These are phyloP conservation scores for Hofmannophila pseudospretella DNA, from an alignment of 2,888 invertebrate genomes.

Conservation along the genomic window DNA sequence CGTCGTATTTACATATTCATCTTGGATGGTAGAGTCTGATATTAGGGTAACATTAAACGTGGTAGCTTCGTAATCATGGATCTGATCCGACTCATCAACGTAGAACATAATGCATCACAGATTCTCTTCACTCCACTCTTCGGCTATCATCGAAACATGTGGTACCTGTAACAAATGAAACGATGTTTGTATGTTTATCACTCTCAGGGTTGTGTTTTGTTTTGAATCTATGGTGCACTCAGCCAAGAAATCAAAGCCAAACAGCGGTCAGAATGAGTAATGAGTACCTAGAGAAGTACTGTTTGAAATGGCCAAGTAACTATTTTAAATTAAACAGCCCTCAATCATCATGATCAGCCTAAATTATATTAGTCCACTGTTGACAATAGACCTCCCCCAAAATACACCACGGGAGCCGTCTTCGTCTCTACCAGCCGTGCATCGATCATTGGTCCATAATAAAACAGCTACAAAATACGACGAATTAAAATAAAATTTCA, in stretches of 20 bases:
- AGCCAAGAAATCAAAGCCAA: not conserved
- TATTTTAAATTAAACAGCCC: too few relatives aligned
- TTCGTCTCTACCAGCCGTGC: too few relatives aligned
- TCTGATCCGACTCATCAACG: conserved; percentile 25
- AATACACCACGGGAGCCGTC: too few relatives aligned
- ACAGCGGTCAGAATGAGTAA: not conserved
- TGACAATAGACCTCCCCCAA: too few relatives aligned
- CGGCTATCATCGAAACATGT: not conserved
- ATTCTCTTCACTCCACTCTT: conserved; percentile 5
- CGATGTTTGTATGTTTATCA: not conserved
- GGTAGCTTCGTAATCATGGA: conserved; percentile 30
- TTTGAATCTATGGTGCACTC: not conserved
- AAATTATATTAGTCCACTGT: too few relatives aligned
- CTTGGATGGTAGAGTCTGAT: conserved; percentile 17
- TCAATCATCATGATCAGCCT: too few relatives aligned
- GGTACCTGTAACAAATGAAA: conserved; percentile 9
- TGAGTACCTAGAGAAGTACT: not conserved
- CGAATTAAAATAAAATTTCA: too few relatives aligned
- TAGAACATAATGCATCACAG: conserved; percentile 43
- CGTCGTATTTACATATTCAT: conserved; percentile 24
- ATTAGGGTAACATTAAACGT: conserved; percentile 22
- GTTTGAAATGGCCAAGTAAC: too few relatives aligned
- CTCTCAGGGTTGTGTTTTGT: too few relatives aligned
- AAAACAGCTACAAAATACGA: too few relatives aligned
- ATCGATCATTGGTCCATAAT: too few relatives aligned